phyloP scores from a whole-genome alignment of 1,140 invertebrate genomes.

The Pectinophora gossypiella region DNA sequence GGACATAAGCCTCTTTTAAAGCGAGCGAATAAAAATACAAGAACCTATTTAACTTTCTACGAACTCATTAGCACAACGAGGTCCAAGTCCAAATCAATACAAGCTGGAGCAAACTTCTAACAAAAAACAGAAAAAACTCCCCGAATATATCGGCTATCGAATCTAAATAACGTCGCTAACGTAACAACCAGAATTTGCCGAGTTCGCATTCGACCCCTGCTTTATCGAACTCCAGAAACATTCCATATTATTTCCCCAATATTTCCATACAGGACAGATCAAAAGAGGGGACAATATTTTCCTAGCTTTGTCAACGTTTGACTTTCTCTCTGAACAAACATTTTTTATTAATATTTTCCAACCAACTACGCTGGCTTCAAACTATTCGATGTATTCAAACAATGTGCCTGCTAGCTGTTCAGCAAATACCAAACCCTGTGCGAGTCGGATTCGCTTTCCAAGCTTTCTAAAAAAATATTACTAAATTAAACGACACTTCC shows the following conservation, averaged over 20 bases:
- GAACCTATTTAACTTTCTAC: too few species aligned
- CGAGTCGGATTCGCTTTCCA: not conserved
- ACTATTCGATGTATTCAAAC: not conserved
- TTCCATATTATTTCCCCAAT: not conserved
- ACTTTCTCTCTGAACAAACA: constrained; percentile 26
- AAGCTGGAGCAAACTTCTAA: too few species aligned
- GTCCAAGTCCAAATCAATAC: too few species aligned
- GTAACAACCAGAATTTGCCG: not conserved
- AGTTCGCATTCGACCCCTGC: not conserved
- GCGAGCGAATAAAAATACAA: too few species aligned
- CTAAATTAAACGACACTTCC: too few species aligned
- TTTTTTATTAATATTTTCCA: too few species aligned
- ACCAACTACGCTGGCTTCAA: not conserved
- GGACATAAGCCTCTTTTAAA: too few species aligned
- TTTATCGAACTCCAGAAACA: not conserved
- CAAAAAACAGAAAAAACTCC: not conserved
- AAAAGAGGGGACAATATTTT: not conserved
- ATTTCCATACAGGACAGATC: not conserved
- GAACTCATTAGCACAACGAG: too few species aligned
- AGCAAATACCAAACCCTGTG: not conserved
- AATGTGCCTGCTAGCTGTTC: not conserved
- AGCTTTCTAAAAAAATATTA: too few species aligned
- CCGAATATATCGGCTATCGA: not conserved
- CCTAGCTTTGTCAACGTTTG: constrained; percentile 8
- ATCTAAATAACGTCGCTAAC: not conserved